Conservation (phyloP, 2,113 vertebrate genomes). For the Leucoraja erinaceus region DNA sequence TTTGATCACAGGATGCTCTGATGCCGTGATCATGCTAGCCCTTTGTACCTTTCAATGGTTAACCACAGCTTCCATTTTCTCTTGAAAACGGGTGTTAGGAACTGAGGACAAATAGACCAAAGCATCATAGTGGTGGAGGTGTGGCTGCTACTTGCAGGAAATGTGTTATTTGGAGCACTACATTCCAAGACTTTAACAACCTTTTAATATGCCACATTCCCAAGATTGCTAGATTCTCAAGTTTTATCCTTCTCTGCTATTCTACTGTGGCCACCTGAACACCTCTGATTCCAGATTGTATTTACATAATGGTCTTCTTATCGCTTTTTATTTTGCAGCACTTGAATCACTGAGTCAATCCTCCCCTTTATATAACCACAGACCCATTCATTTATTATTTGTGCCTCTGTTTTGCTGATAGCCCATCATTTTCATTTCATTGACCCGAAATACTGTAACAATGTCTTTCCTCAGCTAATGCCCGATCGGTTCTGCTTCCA, state of each 20-base stretch:
- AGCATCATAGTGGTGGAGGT: neutral
- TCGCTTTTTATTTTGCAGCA: too few relatives aligned
- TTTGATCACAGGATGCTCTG: neutral
- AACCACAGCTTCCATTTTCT: neutral
- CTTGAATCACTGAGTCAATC: neutral
- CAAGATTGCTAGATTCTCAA: neutral
- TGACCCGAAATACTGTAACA: neutral
- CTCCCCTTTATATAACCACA: neutral
- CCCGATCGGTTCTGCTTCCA: too few relatives aligned
- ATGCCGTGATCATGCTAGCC: neutral
- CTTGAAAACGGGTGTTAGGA: neutral
- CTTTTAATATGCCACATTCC: neutral
- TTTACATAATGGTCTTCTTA: too few relatives aligned
- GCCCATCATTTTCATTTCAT: neutral
- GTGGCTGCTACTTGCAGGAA: neutral
- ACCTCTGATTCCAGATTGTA: too few relatives aligned
- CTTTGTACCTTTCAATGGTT: neutral
- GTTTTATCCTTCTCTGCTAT: neutral
- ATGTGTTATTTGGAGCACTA: neutral
- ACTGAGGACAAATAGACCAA: neutral
- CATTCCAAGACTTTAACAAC: neutral
- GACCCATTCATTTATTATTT: neutral
- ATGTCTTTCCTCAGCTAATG: neutral
- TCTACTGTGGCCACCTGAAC: neutral
- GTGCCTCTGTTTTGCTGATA: neutral